Evolutionary conservation across 2,113 vertebrate genomes (phyloP).

Genomic region (Nyctereutes procyonoides): DNA sequence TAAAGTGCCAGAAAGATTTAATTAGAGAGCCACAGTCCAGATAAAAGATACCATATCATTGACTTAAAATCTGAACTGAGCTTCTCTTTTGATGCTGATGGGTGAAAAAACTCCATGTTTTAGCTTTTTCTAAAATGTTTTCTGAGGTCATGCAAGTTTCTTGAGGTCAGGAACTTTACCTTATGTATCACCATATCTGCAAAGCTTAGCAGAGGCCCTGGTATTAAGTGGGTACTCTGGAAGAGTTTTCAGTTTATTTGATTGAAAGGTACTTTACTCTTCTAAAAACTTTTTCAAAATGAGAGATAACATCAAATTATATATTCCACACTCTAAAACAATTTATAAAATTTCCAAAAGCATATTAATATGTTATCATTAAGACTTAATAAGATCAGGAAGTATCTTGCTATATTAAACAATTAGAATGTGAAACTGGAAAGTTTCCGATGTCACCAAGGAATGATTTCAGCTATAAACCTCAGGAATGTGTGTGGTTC

Average conservation of each 20-base stretch:
- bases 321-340: not conserved
- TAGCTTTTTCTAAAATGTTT: slow-evolving; percentile 41
- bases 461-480: not conserved
- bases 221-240: not conserved
- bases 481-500: slow-evolving; percentile 11
- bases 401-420: not conserved
- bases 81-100: slow-evolving; percentile 19
- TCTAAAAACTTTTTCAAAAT: not conserved
- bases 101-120: not conserved
- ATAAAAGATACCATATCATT: slow-evolving; percentile 62
- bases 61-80: slow-evolving; percentile 57
- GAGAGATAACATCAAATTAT: slow-evolving; percentile 11
- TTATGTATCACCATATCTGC: not conserved
- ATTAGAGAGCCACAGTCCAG: slow-evolving; percentile 36
- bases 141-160: not conserved
- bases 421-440: slow-evolving; percentile 54
- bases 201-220: not conserved
- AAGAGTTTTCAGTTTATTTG: slow-evolving; percentile 6
- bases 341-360: not conserved
- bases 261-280: not conserved
- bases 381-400: not conserved
- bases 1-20: slow-evolving; percentile 66
- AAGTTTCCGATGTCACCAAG: slow-evolving; percentile 7
- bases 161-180: not conserved
- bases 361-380: slow-evolving; percentile 1